These are phyloP conservation scores for Eubasilissa regina DNA, from an alignment of 1,140 invertebrate genomes.

Conservation along the genomic window DNA sequence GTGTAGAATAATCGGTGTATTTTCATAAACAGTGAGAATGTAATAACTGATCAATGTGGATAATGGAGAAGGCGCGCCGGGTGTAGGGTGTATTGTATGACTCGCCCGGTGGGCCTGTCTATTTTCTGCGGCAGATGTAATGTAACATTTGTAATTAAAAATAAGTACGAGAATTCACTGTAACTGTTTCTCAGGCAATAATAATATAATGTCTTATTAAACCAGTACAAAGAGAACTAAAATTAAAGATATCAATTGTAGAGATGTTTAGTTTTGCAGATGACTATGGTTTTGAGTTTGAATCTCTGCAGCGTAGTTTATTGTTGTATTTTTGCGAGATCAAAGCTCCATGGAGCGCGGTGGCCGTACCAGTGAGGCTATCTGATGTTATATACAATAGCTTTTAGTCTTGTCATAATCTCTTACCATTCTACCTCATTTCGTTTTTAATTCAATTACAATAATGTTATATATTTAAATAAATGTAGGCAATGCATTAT, in stretches of 20 bases:
- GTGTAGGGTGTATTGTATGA: conserved; percentile 21
- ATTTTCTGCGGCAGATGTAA: conserved; percentile 35
- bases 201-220: conserved; percentile 57
- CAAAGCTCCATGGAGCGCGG: conserved; percentile 51
- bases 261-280: conserved; percentile 36
- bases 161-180: conserved; percentile 32
- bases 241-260: not conserved
- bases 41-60: not conserved
- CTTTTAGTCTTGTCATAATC: conserved; percentile 59
- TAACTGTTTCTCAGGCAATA: conserved; percentile 58
- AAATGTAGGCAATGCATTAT: conserved; percentile 60
- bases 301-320: conserved; percentile 58
- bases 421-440: conserved; percentile 61
- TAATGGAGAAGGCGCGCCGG: not conserved
- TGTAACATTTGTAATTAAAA: conserved; percentile 43
- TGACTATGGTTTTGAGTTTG: conserved; percentile 48
- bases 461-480: conserved; percentile 52
- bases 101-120: conserved; percentile 22
- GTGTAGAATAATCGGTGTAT: conserved; percentile 54
- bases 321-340: conserved; percentile 57
- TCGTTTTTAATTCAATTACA: conserved; percentile 56
- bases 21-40: conserved; percentile 34
- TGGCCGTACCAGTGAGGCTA: conserved; percentile 21
- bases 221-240: conserved; percentile 54
- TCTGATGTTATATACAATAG: conserved; percentile 55